Percentiles rank a stretch among this genome's conserved stretches.
Evolutionary conservation across 1,140 invertebrate species (phyloP).

Genomic region (Drosophila santomea): DNA sequence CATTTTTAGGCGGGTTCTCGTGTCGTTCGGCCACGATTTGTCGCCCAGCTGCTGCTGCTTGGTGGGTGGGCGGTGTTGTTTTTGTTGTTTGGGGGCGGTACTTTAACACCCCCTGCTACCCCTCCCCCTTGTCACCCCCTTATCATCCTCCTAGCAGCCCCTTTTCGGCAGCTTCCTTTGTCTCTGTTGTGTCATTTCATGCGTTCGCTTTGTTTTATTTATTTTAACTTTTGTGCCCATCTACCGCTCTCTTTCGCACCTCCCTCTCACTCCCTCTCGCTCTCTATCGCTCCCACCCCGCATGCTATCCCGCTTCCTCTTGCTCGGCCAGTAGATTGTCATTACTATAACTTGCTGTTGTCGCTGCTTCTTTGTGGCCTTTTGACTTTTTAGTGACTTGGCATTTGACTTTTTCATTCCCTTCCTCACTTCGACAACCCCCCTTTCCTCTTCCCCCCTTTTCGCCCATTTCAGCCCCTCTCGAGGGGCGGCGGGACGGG

Average conservation of each 20-base stretch:
- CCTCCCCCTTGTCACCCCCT: background rate
- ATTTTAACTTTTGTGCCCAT: slow-evolving; percentile 71
- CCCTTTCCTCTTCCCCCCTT: slow-evolving; percentile 1
- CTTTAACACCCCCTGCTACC: background rate
- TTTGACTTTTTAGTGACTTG: slow-evolving; percentile 78
- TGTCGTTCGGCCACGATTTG: slow-evolving; percentile 57
- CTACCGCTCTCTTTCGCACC: slow-evolving; percentile 26
- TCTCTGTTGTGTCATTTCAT: slow-evolving; percentile 64
- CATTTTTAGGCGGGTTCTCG: slow-evolving; percentile 50
- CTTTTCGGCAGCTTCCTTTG: slow-evolving; percentile 28
- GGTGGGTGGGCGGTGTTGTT: background rate
- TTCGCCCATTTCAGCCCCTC: background rate
- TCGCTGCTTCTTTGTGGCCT: slow-evolving; percentile 54
- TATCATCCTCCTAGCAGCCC: background rate
- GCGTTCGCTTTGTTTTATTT: slow-evolving; percentile 78
- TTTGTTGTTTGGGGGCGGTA: slow-evolving; percentile 1
- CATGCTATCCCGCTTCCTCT: background rate
- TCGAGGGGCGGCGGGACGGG: background rate
- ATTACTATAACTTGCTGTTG: slow-evolving; percentile 66
- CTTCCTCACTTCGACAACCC: background rate
- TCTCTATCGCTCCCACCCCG: background rate
- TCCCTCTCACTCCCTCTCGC: background rate
- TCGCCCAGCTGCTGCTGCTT: slow-evolving; percentile 17
- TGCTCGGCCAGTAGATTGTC: slow-evolving; percentile 35
- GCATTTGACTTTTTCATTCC: slow-evolving; percentile 65